These are phyloP conservation scores for Periphyllus acericola DNA, from an alignment of 2,888 invertebrate genomes.

Conservation along the genomic window DNA sequence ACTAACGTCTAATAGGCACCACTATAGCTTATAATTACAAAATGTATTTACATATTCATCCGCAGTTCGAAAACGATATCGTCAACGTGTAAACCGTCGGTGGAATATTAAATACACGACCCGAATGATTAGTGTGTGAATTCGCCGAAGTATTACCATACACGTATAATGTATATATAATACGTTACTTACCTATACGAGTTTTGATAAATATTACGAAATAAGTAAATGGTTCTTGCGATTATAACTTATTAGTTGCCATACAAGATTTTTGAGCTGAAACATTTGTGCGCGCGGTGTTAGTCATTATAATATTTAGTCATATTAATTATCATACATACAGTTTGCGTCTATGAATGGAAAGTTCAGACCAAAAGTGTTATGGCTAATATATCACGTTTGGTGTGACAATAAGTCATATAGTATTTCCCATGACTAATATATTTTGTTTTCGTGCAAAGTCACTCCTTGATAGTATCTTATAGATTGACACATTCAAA, in stretches of 20 bases:
- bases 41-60: not conserved
- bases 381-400: not conserved
- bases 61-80: not conserved
- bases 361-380: not conserved
- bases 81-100: not conserved
- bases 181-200: not conserved
- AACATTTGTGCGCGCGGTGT: not conserved
- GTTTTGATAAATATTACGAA: conserved; percentile 18
- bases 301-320: not conserved
- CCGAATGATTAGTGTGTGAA: not conserved
- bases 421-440: too few species aligned
- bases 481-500: too few species aligned
- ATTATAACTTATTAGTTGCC: not conserved
- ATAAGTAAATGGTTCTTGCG: conserved; percentile 23
- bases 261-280: not conserved
- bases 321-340: not conserved
- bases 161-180: not conserved
- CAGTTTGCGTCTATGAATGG: not conserved
- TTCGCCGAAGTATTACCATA: not conserved
- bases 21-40: not conserved
- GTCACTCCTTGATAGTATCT: too few species aligned
- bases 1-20: not conserved
- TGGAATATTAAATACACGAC: not conserved
- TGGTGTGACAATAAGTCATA: not conserved
- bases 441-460: too few species aligned